These are phyloP conservation scores for Mystacides longicornis DNA, from an alignment of 2,888 invertebrate genomes.

Conservation along the genomic window DNA sequence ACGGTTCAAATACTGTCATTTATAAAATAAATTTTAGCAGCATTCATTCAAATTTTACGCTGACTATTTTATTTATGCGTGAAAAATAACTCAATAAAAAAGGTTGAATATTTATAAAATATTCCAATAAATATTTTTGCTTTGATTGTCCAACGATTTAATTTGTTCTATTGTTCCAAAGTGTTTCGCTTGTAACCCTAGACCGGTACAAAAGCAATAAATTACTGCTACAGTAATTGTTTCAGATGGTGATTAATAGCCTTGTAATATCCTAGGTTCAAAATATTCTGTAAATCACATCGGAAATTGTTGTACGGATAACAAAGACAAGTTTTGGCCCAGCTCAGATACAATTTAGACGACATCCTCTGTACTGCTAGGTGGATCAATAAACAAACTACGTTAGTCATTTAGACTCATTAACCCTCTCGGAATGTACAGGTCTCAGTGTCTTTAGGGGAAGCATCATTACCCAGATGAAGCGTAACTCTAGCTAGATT, in stretches of 20 bases:
- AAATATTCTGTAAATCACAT: conserved; percentile 16
- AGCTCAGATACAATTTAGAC: background rate
- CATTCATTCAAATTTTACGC: no score
- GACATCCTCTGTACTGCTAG: background rate
- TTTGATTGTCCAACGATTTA: no score
- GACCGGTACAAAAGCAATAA: conserved; percentile 18
- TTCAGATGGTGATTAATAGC: conserved; percentile 18
- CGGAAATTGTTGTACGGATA: conserved; percentile 7
- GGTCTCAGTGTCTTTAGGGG: no score
- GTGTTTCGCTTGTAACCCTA: background rate
- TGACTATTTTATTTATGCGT: no score
- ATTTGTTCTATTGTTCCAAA: background rate
- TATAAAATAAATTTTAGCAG: no score
- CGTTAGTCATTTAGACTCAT: background rate
- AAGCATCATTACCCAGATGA: no score
- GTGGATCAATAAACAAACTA: background rate
- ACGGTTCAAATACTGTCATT: no score
- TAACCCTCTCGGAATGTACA: background rate
- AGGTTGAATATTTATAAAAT: no score
- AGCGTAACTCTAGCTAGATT: no score
- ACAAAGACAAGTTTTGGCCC: conserved; percentile 5
- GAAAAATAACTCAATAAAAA: no score
- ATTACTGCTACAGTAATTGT: conserved; percentile 21
- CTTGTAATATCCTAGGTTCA: conserved; percentile 15
- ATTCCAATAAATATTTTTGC: no score